Percentiles rank a stretch among this genome's conserved stretches.
These are phyloP conservation scores for Drosophila albomicans DNA, from an alignment of 1,140 invertebrate genomes.

Conservation along the genomic window DNA sequence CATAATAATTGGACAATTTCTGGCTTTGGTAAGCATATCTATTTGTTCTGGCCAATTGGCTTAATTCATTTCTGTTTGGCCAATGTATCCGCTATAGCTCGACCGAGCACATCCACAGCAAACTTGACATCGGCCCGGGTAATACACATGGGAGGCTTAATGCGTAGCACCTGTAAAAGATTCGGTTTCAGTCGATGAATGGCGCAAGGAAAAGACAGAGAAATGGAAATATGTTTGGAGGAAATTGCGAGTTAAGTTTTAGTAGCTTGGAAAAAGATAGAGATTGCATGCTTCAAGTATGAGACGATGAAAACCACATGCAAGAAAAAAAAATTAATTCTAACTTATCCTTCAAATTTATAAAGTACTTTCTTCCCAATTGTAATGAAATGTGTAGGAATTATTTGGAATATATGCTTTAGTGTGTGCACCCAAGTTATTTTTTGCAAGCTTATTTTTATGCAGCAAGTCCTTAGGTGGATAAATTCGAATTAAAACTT, in stretches of 20 bases:
- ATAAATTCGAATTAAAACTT: too few relatives aligned
- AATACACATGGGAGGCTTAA: conserved; percentile 98
- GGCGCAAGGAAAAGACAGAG: conserved; percentile 30
- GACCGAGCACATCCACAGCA: conserved; percentile 88
- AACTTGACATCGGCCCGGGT: conserved; percentile 95
- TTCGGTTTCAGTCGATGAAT: conserved; percentile 38
- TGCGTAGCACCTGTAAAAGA: conserved; percentile 92
- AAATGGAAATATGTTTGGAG: conserved; percentile 17
- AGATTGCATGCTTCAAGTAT: neutral
- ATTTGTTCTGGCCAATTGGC: conserved; percentile 11
- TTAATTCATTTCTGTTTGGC: conserved; percentile 28
- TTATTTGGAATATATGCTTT: too few relatives aligned
- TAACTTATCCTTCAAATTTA: too few relatives aligned
- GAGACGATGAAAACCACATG: neutral
- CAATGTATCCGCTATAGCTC: conserved; percentile 85
- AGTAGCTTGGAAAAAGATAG: conserved; percentile 4
- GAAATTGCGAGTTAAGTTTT: neutral
- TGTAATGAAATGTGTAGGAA: too few relatives aligned
- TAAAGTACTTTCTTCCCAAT: too few relatives aligned
- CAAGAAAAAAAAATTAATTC: too few relatives aligned
- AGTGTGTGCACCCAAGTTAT: too few relatives aligned
- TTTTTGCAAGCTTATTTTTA: too few relatives aligned
- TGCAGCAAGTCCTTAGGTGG: too few relatives aligned
- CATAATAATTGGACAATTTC: conserved; percentile 4
- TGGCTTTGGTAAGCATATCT: neutral